Base-by-base conservation (phyloP, 2,888 invertebrate species). In the Colostygia pectinataria region DNA sequence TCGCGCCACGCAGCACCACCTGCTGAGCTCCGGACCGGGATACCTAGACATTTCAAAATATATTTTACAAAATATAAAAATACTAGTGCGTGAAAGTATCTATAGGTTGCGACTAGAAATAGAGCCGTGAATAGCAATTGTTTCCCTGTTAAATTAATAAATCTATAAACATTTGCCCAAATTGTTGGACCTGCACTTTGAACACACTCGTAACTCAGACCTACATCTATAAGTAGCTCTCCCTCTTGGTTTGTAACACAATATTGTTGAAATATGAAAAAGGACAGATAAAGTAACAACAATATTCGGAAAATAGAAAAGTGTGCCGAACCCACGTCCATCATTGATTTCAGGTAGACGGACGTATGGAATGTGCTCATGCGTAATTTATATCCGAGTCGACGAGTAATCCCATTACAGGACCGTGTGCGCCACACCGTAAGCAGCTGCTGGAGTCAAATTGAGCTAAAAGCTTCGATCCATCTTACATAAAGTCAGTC, bases 1-100 rank as follows among this genome's bases (percentile, higher is more conserved):
- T 91, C 3, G 94, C 93, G 52, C 93, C 93, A 18, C 93, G 90
- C 44, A 95, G 80, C 20, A 94, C 93, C 33, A 95, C 94, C 66
- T 92, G 91, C 73, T 93, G 92, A 0, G 92, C 91, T 31, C 92
- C 93, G 0, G 94, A 94, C 51, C 92, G 89, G 18, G 92, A 92
- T 55, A 93, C 83, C 94, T 94, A 3, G 65, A 29, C 31, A 20
- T 43, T 33, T 29, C 25, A 36, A 38, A 12, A 37, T 6, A 20
- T 9, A 13, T 27, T 2, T 18, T 8, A 38, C 18, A 20, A 20
- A 8, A 39, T n/a, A 1, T 25, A n/a, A n/a, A n/a, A n/a, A n/a
- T n/a, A n/a, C n/a, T n/a, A n/a, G n/a, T n/a, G n/a, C n/a, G n/a
- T n/a, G n/a, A n/a, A n/a, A n/a, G n/a, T n/a, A n/a, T n/a, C n/a